Evolutionary conservation across 92 coral and sea anemone genomes (phyloP), one percentile per base, ranked within the genome.

Genomic region (Heliopora coerulea): DNA sequence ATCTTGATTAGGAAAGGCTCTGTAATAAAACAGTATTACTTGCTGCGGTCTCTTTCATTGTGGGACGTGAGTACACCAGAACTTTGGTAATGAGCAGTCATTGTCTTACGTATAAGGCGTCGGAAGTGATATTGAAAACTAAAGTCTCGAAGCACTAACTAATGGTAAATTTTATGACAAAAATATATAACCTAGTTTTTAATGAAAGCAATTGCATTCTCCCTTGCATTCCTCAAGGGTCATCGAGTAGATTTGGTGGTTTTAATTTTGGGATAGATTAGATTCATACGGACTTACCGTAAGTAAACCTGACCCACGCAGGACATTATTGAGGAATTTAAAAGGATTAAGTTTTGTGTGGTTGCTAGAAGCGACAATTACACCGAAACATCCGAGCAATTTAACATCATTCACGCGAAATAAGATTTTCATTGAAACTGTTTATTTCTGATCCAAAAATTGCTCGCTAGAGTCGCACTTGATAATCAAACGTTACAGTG

Each of bases 311-410:
- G 17, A 58, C 20, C 24, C 50, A 8, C 49, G 9, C 17, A 25
- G 10, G 25, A 70, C 77, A 70, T 52, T 70, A 67, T 67, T 26
- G 9, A 54, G 41, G 63, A 70, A 52, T 54, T 70, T 52, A 20
- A 70, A 70, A 70, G 77, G 77, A 70, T 70, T 70, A 70, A 50
- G 30, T 48, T 49, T 32, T 30, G 63, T 42, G 63, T 49, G 77
- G 74, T n/a, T 21, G 8, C 14, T 25, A 67, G 20, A 44, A 49
- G 37, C 77, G 77, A 63, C 52, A 31, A 50, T 54, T 50, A 69
- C 27, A 69, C 17, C 17, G 61, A 56, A 56, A 56, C 31, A 28
- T 56, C 52, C 14, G 15, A 8, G 15, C 3, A 8, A n/a, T n/a
- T n/a, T n/a, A n/a, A n/a, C n/a, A n/a, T n/a, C n/a, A n/a, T n/a